Conservation (phyloP, 2,888 invertebrate genomes). For the Eristalis arbustorum region DNA sequence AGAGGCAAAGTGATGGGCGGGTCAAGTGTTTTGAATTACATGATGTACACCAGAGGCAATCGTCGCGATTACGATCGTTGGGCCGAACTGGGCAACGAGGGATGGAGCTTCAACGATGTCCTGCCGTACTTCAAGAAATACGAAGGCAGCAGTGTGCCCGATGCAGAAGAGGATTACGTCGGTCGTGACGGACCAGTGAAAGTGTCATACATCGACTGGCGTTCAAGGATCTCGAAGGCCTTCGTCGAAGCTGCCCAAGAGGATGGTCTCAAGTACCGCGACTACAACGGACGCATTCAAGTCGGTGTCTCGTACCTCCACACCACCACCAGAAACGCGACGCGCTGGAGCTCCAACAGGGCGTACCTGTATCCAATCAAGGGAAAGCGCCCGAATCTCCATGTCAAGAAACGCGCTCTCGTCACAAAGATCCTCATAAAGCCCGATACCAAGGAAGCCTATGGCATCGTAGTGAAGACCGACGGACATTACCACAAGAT, state of each 20-base stretch:
- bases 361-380: slow-evolving; percentile 83
- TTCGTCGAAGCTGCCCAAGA: slow-evolving; percentile 85
- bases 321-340: slow-evolving; percentile 83
- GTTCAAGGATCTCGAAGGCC: slow-evolving; percentile 83
- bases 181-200: slow-evolving; percentile 82
- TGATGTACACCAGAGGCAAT: slow-evolving; percentile 89
- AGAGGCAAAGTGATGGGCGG: slow-evolving; percentile 92
- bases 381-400: slow-evolving; percentile 82
- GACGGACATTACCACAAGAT: slow-evolving; percentile 80
- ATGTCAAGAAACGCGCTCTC: slow-evolving; percentile 82
- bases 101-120: slow-evolving; percentile 88
- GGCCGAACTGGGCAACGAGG: slow-evolving; percentile 86
- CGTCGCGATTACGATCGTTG: slow-evolving; percentile 88
- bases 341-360: slow-evolving; percentile 83
- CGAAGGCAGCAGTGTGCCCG: slow-evolving; percentile 85
- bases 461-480: slow-evolving; percentile 82
- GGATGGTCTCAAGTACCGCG: slow-evolving; percentile 84
- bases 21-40: slow-evolving; percentile 88
- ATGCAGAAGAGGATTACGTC: slow-evolving; percentile 80
- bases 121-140: slow-evolving; percentile 89
- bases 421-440: slow-evolving; percentile 83
- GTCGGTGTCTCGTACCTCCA: slow-evolving; percentile 85
- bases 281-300: slow-evolving; percentile 85
- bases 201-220: slow-evolving; percentile 83
- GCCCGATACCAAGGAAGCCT: slow-evolving; percentile 80